These are phyloP conservation scores for Rhagologus leucostigma DNA, from an alignment of 2,113 vertebrate species.

Conservation along the genomic window DNA sequence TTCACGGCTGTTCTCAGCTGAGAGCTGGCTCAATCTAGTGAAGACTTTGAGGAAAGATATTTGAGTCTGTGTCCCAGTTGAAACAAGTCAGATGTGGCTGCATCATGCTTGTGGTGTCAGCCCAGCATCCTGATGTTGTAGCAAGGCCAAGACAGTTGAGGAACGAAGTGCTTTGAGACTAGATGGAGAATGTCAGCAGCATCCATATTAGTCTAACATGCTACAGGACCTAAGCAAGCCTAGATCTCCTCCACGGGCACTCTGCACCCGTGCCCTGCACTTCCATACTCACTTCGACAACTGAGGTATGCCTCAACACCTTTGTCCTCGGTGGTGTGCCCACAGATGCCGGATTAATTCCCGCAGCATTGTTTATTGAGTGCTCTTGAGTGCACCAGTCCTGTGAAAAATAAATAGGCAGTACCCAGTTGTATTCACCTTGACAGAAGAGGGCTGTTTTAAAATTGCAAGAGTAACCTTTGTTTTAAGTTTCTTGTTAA, in stretches of 20 bases:
- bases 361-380: neutral
- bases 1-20: neutral
- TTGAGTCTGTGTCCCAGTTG: neutral
- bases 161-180: neutral
- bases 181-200: neutral
- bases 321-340: neutral
- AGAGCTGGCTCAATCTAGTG: neutral
- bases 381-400: neutral
- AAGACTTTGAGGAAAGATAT: neutral
- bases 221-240: neutral
- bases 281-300: neutral
- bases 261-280: neutral
- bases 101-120: neutral
- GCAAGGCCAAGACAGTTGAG: neutral
- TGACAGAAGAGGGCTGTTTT: neutral
- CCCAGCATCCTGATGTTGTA: neutral
- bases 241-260: neutral
- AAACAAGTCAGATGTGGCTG: fast-evolving
- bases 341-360: neutral
- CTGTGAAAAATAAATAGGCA: constrained; percentile 34
- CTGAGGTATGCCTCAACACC: neutral
- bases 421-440: neutral
- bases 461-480: neutral
- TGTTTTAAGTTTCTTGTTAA: neutral
- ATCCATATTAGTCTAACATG: fast-evolving